These are phyloP conservation scores for Eilema caniola DNA, from an alignment of 2,888 invertebrate species.

Conservation along the genomic window DNA sequence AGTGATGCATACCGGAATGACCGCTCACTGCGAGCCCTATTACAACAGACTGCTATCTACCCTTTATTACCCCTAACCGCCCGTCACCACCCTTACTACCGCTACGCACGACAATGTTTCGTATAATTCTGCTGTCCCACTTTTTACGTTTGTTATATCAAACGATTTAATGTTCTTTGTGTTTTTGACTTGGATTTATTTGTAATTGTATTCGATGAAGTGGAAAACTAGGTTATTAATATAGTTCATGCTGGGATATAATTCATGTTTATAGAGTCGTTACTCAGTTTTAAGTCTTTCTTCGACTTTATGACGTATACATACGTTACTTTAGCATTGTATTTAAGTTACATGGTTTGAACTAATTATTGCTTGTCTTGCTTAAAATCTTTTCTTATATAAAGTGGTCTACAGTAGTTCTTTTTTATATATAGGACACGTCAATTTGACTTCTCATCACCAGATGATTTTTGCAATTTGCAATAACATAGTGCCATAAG, in stretches of 20 bases:
- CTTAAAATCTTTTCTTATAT: neutral
- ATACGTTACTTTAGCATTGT: neutral
- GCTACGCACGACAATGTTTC: conserved; percentile 40
- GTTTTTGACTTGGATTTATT: conserved; percentile 25
- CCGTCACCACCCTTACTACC: conserved; percentile 30
- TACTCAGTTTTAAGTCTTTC: conserved; percentile 15
- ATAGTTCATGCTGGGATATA: conserved; percentile 13
- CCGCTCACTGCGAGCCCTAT: conserved; percentile 19
- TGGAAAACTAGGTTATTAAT: conserved; percentile 23
- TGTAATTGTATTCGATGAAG: conserved; percentile 24
- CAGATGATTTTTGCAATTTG: too few species aligned
- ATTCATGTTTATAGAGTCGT: conserved; percentile 21
- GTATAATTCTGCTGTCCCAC: conserved; percentile 42
- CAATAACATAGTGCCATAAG: too few species aligned
- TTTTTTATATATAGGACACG: too few species aligned
- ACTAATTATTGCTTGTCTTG: neutral
- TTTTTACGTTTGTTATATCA: conserved; percentile 38
- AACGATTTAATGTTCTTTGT: conserved; percentile 35
- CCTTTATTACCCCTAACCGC: conserved; percentile 19
- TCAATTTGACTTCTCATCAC: too few species aligned
- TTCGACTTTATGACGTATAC: neutral
- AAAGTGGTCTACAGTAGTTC: neutral
- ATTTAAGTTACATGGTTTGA: neutral
- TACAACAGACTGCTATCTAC: conserved; percentile 21
- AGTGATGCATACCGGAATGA: conserved; percentile 38